Base-by-base conservation (phyloP, 2,113 vertebrate species). In the Hypomesus transpacificus region DNA sequence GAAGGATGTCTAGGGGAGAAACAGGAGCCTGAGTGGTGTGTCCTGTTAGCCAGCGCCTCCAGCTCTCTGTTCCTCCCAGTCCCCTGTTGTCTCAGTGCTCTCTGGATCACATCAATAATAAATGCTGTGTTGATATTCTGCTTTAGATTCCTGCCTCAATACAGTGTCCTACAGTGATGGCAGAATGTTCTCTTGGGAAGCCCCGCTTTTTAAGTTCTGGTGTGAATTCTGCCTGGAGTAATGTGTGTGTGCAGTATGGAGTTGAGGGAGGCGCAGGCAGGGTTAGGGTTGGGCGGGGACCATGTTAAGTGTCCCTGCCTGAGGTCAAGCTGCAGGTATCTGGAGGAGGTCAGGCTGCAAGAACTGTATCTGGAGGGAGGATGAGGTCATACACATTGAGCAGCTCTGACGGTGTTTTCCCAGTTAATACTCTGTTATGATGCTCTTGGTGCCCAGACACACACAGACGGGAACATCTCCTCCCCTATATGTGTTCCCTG, bases 91-190 rank as follows among this genome's bases (percentile, higher is more conserved):
- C 34, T 70, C 57, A 22, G 9, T 50, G 54, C 14, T 26, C 26
- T 26, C 51, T 66, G 61, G 3, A 54, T 65, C 63, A 51, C 20
- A 54, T 64, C 60, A 64, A 54, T 71, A 71, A 71, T 71, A 31
- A 31, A 53, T 21, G 60, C 20, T 53, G 24, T 56, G 70, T 71
- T 64, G 70, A 63, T 62, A 20, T 24, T 4, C 58, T 52, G 68
- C 18, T 18, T 21, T 14, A 51, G 39, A 26, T 66, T 51, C 20
- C 64, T 51, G 64, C 20, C 64, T 66, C 22, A 39, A 8, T 3
- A 66, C n/a, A 22, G 46, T 70, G 14, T 64, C 52, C 56, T 51
- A 57, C 24, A 7, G 65, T 68, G 57, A 21, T 63, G 56, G 13
- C 39, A 46, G 66, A 46, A 54, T 60, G 73, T 51, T 34, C 50